Base-by-base conservation (phyloP, 2,888 invertebrate species). In the Amphipyra berbera region DNA sequence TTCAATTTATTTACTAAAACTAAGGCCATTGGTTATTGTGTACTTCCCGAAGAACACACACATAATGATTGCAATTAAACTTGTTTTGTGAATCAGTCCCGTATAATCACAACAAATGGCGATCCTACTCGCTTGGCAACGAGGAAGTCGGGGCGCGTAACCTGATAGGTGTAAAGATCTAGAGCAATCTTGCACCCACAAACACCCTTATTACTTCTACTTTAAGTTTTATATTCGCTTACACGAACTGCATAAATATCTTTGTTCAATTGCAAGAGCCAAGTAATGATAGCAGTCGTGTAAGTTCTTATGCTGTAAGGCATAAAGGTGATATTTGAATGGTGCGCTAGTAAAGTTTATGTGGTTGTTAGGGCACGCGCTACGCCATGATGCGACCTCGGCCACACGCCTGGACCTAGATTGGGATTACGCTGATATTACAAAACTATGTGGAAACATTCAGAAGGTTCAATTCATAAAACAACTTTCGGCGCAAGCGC, bases 341-440 rank as follows among this genome's bases (percentile, higher is more conserved):
- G 61, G 10, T n/a, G 33, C 5, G 6, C 5, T 47, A 46, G 37
- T 50, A 40, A 8, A 2, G 6, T 33, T 33, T 45, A 41, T 21
- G 21, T 71, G 46, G 68, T 61, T 14, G 53, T 63, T 62, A 66
- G 55, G 78, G 78, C 78, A 75, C 80, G 80, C 75, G 78, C 75
- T 74, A 68, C 68, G 65, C 57, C 74, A 66, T 73, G 78, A 77
- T 74, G 75, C 53, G 75, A 75, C 78, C 75, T 77, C 77, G 77
- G 69, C 61, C 74, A 69, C 74, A 77, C 65, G 77, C 69, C 65
- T 67, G 73, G 60, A 68, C 73, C 73, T 74, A 74, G 76, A 73
- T 76, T 72, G 61, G 73, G 73, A 73, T 72, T 76, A 72, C 73
- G 61, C 60, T 76, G 59, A 62, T 67, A 61, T 63, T 58, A 58